Percentiles rank a stretch among this genome's conserved stretches.
Conservation (phyloP, 2,113 vertebrate genomes). For the Donacobius atricapilla region DNA sequence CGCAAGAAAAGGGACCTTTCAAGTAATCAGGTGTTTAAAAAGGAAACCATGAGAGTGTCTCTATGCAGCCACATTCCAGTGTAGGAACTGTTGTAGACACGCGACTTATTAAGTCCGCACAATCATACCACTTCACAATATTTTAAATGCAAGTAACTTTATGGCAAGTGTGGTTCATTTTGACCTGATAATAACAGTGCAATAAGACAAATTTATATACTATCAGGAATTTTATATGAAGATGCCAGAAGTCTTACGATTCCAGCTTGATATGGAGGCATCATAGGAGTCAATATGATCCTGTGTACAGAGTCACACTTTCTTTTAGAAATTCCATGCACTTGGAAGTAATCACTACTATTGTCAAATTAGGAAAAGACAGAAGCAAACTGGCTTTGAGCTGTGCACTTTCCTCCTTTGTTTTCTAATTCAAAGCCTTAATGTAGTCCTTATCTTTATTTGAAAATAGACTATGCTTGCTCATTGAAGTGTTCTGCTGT, state of each 20-base stretch:
- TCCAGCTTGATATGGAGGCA: neutral
- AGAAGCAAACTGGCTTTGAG: neutral
- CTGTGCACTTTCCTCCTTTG: neutral
- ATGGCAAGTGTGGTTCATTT: neutral
- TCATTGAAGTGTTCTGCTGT: neutral
- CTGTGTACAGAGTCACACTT: neutral
- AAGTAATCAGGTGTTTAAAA: neutral
- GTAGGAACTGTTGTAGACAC: neutral
- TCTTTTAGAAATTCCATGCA: neutral
- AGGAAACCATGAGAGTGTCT: neutral
- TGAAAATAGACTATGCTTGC: neutral
- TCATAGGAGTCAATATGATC: accelerated
- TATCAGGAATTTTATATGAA: neutral
- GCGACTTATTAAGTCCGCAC: neutral
- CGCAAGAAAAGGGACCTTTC: neutral
- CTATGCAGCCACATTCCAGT: neutral
- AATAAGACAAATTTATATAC: neutral
- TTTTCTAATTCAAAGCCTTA: neutral
- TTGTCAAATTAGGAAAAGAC: neutral
- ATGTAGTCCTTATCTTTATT: neutral
- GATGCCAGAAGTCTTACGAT: neutral
- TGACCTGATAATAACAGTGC: neutral
- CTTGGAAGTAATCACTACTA: neutral
- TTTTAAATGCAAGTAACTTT: neutral
- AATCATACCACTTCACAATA: neutral